Evolutionary conservation across 2,888 invertebrate species (phyloP).

Genomic region (Drosophila peninsularis): DNA sequence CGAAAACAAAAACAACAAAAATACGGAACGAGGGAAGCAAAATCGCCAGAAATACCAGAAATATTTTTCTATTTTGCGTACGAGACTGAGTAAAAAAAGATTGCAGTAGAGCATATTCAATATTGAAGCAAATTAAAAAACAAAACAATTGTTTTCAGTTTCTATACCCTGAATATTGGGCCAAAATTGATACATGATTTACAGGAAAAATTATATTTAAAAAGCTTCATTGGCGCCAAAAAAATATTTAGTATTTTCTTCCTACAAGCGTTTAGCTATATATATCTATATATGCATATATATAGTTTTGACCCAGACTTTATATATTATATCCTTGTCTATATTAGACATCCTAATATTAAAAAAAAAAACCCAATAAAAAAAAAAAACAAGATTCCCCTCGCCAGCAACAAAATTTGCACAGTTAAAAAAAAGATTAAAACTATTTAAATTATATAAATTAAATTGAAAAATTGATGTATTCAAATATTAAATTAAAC

Average conservation of each 20-base stretch:
- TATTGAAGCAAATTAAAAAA: conserved; percentile 33
- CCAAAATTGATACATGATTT: conserved; percentile 44
- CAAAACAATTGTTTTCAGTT: conserved; percentile 40
- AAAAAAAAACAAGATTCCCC: conserved; percentile 17
- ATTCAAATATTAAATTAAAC: conserved; percentile 5
- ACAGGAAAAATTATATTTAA: conserved; percentile 60
- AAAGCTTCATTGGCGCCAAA: conserved; percentile 60
- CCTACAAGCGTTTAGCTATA: conserved; percentile 53
- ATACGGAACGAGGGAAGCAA: conserved; percentile 61
- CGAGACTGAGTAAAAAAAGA: conserved; percentile 68
- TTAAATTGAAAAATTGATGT: conserved; percentile 9
- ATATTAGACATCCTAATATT: conserved; percentile 74
- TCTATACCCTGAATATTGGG: conserved; percentile 39
- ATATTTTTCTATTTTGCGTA: conserved; percentile 70
- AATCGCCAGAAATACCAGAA: conserved; percentile 53
- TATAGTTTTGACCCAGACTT: conserved; percentile 64
- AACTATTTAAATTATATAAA: conserved; percentile 4
- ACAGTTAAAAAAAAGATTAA: conserved; percentile 29
- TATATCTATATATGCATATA: conserved; percentile 39
- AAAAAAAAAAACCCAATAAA: conserved; percentile 31
- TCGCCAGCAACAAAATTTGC: conserved; percentile 36
- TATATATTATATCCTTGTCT: conserved; percentile 68
- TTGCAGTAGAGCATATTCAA: conserved; percentile 54
- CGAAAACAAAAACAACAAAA: conserved; percentile 11
- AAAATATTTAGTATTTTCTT: conserved; percentile 44